A percentile compares a stretch with the other conserved stretches of the same genome.
Evolutionary conservation across 2,888 invertebrate species (phyloP).

Genomic region (Prionchulus punctatus): DNA sequence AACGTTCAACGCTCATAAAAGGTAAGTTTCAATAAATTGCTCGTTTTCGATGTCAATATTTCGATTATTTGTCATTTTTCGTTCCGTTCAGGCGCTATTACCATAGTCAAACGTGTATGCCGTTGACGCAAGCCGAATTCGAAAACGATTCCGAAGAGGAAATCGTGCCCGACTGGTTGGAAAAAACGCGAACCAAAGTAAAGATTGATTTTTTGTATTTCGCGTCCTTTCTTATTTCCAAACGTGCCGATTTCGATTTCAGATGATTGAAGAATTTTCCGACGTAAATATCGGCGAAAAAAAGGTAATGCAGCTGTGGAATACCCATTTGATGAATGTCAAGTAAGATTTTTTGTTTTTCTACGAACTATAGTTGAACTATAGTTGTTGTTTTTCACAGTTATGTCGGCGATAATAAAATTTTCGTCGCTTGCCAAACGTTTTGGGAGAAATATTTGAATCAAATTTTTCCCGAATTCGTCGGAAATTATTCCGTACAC

Average conservation of each 20-base stretch:
- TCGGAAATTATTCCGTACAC: too few species aligned
- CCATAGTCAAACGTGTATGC: conserved; percentile 79
- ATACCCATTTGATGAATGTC: conserved; percentile 83
- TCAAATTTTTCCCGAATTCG: too few species aligned
- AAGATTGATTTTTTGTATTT: neutral
- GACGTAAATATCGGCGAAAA: conserved; percentile 99
- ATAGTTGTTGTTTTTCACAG: neutral
- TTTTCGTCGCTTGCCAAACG: neutral
- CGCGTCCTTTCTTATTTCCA: neutral
- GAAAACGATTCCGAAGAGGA: conserved; percentile 86
- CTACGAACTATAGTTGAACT: neutral
- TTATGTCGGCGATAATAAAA: conserved; percentile 1
- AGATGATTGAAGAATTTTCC: conserved; percentile 81
- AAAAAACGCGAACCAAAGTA: conserved; percentile 34
- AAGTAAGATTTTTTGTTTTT: conserved; percentile 43
- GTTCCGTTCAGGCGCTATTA: conserved; percentile 46
- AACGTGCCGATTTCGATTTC: neutral
- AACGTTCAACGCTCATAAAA: too few species aligned
- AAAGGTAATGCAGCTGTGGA: conserved; percentile 97
- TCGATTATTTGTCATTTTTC: neutral
- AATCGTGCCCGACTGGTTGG: conserved; percentile 81
- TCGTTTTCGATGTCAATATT: too few species aligned
- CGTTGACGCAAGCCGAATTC: conserved; percentile 81
- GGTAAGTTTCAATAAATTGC: too few species aligned
- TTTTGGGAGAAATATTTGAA: too few species aligned